Evolutionary conservation across 2,888 invertebrate genomes (phyloP).

Genomic region (Artemia sinica): DNA sequence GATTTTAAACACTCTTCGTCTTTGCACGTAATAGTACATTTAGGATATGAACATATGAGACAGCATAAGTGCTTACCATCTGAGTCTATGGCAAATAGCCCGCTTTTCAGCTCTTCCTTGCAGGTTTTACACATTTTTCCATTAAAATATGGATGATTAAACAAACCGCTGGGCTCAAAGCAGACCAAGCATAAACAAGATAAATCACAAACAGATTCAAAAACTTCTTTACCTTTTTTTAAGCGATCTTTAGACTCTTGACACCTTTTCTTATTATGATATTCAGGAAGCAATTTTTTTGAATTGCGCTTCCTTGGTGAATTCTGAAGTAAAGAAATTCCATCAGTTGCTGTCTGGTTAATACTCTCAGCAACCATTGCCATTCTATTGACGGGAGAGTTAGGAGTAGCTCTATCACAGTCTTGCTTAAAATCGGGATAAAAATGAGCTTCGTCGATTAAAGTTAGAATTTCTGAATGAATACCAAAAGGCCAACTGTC

Average conservation of each 20-base stretch:
- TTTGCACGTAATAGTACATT: background rate
- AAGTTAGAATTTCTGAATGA: background rate
- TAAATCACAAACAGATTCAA: background rate
- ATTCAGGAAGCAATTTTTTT: no score
- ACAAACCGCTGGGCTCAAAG: background rate
- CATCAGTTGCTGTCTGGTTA: background rate
- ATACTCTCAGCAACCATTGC: background rate
- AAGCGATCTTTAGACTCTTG: background rate
- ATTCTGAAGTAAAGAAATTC: background rate
- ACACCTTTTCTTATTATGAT: background rate
- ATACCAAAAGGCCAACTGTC: background rate
- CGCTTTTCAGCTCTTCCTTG: conserved; percentile 1
- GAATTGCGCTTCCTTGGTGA: no score
- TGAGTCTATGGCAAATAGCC: background rate
- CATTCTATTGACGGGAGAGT: background rate
- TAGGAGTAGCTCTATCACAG: background rate
- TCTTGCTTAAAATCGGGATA: background rate
- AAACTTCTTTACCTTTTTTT: background rate
- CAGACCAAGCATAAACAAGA: background rate
- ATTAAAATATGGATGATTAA: background rate
- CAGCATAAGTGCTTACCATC: background rate
- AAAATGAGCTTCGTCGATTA: conserved; percentile 1
- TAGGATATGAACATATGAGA: background rate
- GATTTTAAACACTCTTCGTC: background rate
- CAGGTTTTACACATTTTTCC: background rate